These are phyloP conservation scores for Menura novaehollandiae DNA, from an alignment of 2,113 vertebrate species.

Conservation along the genomic window DNA sequence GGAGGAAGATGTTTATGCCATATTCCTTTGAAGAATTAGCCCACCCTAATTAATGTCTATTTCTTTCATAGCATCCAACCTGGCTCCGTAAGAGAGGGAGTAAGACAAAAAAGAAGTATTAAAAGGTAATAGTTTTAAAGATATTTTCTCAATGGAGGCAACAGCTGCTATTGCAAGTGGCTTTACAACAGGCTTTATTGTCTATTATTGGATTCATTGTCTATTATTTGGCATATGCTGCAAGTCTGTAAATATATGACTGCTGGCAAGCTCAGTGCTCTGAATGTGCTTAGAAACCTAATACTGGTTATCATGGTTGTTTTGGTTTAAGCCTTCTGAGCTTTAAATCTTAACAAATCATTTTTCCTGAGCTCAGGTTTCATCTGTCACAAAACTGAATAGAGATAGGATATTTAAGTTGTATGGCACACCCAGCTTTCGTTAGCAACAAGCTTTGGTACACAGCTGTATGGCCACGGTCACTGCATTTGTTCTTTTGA, in stretches of 20 bases:
- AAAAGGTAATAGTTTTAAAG: constrained; percentile 63
- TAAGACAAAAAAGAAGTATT: constrained; percentile 70
- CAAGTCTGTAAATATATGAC: neutral
- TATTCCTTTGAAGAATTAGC: neutral
- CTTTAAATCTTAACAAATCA: neutral
- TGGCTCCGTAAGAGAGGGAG: constrained; percentile 12
- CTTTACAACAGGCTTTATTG: neutral
- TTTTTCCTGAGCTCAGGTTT: neutral
- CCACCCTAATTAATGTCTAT: neutral
- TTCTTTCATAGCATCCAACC: constrained; percentile 66
- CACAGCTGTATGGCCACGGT: neutral
- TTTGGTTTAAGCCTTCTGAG: neutral
- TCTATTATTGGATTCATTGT: neutral
- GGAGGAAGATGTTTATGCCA: neutral
- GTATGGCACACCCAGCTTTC: neutral
- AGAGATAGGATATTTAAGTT: neutral
- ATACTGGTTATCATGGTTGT: neutral
- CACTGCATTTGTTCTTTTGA: neutral
- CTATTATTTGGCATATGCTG: neutral
- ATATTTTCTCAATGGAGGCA: neutral
- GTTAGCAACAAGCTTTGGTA: neutral
- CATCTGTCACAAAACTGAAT: neutral
- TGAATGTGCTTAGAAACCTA: neutral
- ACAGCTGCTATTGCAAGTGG: neutral
- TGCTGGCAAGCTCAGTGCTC: neutral